Evolutionary conservation across 1,140 invertebrate genomes (phyloP), one percentile per base, ranked within the genome.

Genomic region (Leptinotarsa defecta): DNA sequence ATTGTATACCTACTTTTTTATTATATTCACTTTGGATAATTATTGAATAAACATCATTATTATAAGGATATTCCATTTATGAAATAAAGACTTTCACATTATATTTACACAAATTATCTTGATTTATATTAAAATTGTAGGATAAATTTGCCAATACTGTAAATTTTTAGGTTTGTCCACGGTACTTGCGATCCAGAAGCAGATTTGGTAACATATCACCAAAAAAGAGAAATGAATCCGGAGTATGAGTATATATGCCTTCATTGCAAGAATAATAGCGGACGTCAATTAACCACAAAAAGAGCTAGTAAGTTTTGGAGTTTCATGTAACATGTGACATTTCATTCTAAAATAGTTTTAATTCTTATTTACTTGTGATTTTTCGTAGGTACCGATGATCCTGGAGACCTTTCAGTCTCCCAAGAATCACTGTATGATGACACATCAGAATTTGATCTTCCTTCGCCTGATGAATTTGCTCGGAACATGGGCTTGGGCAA

Each of bases 131-230:
- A 11, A 11, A 43, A 43, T 11, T 43, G 2, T 8, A 8, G 8
- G 8, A 57, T n/a, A n/a, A 57, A 57, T 57, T 3, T 4, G 17
- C 4, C 17, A 43, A 43, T 43, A 11, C 11, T 34, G 34, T 49
- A 48, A 22, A 13, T 70, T 57, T 64, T 73, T n/a, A 96, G 94
- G 84, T 96, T 95, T 87, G 96, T 98, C 43, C 97, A 99, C 86
- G 94, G 93, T 48, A 93, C 92, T 64, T 99, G 97, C 87, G 97
- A 98, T 87, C 89, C 92, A 11, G 94, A 95, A 77, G 94, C 96
- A 13, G 95, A 97, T 84, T 88, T 94, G 22, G 84, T 87, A 27
- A 90, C 91, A 20, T 94, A 96, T 83, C 91, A 94, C 76, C 90
- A 91, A 73, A 93, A 92, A 78, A 94, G 94, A 83, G 94, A 95